Evolutionary conservation across 1,140 invertebrate genomes (phyloP).

Genomic region (Scylla paramamosain): DNA sequence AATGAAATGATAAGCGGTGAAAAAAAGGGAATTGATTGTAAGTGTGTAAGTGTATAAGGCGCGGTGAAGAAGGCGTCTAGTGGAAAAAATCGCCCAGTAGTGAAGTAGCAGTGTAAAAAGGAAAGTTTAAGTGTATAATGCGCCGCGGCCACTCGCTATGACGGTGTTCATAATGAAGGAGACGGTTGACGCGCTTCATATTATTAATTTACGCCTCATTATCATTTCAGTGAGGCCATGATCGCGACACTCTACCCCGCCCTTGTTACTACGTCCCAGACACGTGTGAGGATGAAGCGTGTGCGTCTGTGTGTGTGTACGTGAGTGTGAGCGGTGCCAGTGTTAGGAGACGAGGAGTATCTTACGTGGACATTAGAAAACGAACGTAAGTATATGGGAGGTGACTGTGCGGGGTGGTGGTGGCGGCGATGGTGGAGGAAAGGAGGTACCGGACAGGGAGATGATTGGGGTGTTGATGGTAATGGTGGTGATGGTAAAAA

Average conservation of each 20-base stretch:
- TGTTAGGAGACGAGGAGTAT: neutral
- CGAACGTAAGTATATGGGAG: neutral
- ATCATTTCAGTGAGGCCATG: neutral
- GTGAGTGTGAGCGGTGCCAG: neutral
- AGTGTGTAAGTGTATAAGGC: too few relatives aligned
- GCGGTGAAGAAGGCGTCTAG: too few relatives aligned
- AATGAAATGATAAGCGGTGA: too few relatives aligned
- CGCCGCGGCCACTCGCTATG: neutral
- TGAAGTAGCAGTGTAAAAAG: too few relatives aligned
- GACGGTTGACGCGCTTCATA: neutral
- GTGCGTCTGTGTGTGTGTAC: neutral
- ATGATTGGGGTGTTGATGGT: neutral
- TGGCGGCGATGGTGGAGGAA: neutral
- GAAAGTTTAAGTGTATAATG: too few relatives aligned
- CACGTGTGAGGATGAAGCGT: neutral
- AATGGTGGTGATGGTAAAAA: neutral
- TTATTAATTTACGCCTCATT: conserved; percentile 1
- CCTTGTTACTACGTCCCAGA: conserved; percentile 8
- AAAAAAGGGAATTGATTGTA: too few relatives aligned
- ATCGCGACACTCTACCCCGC: neutral
- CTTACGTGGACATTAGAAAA: too few relatives aligned
- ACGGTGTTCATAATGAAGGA: neutral
- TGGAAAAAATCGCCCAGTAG: too few relatives aligned
- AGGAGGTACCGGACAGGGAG: neutral
- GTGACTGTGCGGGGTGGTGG: neutral